Evolutionary conservation across 53 echinoderm and acorn worm species (phyloP), one percentile per base, ranked within the genome.

Genomic region (Arbacia lixula): DNA sequence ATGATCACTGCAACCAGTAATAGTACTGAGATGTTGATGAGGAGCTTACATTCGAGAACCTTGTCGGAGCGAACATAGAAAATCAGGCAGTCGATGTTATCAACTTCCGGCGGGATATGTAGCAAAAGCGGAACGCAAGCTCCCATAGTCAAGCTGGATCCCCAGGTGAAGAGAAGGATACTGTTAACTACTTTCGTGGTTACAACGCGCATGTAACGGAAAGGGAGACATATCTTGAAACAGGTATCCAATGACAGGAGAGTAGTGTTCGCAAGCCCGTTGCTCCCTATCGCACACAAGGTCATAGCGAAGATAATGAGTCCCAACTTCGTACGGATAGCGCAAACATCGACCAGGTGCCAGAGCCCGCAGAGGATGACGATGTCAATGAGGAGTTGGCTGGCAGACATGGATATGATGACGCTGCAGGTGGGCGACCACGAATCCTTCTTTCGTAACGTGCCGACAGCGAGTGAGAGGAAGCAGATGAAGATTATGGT

Each of bases 341-440:
- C 43, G 28, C 69, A 68, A 1, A 68, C 16, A 35, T 68, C 26
- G 11, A 42, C 24, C 2, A 68, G 17, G 42, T 26, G 12, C 36
- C 40, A 14, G 12, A 68, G 12, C 3, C 25, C 24, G 42, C 1
- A 3, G 12, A 68, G 27, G 27, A 68, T n/a, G 2, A 35, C 43
- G 8, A 68, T 42, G 9, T 68, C 26, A 40, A 68, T 68, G 26
- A 1, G 3, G 36, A 68, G 43, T 27, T 68, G 69, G 69, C 69
- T 68, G 16, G 42, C 39, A 25, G 36, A 26, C 10, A 43, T 14
- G 6, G 69, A 68, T 68, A 68, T 41, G 27, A 68, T 27, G 5
- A 68, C 28, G 12, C 69, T 68, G 41, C 43, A 43, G 6, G 69
- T 42, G 3, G 69, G 69, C 12, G 69, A 41, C 69, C 69, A 68